Evolutionary conservation across 2,113 vertebrate species (phyloP).

Genomic region (Edolisoma coerulescens): DNA sequence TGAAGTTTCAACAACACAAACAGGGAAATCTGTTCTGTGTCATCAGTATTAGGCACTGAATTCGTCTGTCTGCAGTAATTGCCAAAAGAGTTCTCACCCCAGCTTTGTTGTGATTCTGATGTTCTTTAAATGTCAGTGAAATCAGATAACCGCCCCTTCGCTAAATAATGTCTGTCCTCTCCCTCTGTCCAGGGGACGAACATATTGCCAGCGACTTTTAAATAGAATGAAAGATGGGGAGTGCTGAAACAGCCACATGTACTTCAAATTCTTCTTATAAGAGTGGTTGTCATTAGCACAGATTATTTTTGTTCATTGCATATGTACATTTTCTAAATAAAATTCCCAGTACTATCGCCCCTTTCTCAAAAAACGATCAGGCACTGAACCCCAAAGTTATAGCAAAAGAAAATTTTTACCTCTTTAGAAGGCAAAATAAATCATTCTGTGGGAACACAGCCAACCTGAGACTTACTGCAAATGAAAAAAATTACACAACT

Average conservation of each 20-base stretch:
- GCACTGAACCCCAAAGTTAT: background rate
- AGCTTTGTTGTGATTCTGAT: constrained; percentile 36
- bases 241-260: background rate
- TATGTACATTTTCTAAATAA: background rate
- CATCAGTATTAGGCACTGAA: background rate
- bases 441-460: background rate
- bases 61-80: background rate
- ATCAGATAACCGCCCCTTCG: constrained; percentile 22
- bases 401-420: background rate
- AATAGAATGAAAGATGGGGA: constrained; percentile 38
- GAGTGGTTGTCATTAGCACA: background rate
- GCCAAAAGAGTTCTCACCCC: constrained; percentile 16
- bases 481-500: background rate
- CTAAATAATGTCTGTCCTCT: constrained; percentile 17
- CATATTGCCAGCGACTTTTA: constrained; percentile 52
- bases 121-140: constrained; percentile 35
- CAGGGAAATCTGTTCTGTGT: constrained; percentile 34
- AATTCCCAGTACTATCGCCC: background rate
- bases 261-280: constrained; percentile 16
- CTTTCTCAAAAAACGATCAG: background rate
- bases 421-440: background rate
- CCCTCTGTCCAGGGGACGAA: background rate
- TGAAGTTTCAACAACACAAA: background rate
- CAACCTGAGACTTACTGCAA: background rate
- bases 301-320: constrained; percentile 28